phyloP scores from a whole-genome alignment of 2,797 vertebrate species.

The Rhincodon typus region DNA sequence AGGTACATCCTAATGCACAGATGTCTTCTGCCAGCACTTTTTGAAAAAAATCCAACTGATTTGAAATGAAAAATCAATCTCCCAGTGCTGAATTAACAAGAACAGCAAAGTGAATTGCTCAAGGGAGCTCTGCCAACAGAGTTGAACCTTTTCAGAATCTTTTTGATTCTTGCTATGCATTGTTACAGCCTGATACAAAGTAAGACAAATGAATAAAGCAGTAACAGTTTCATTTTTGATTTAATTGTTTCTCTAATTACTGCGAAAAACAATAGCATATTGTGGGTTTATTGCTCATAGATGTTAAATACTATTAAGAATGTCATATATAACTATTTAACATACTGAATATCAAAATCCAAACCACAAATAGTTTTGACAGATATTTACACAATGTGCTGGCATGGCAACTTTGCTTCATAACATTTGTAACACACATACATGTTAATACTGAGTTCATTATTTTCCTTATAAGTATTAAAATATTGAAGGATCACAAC shows the following conservation, averaged over 20 bases:
- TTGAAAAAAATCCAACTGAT: neutral
- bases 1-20: neutral
- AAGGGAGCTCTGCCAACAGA: neutral
- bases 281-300: neutral
- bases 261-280: neutral
- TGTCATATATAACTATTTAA: neutral
- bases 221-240: neutral
- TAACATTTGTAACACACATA: too few species aligned
- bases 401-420: too few species aligned
- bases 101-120: neutral
- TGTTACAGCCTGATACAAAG: neutral
- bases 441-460: too few species aligned
- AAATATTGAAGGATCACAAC: too few species aligned
- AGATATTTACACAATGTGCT: too few species aligned
- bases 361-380: neutral
- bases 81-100: neutral
- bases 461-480: too few species aligned
- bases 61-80: neutral
- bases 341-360: neutral
- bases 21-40: neutral
- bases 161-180: neutral
- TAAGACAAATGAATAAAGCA: too few species aligned
- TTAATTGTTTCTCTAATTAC: neutral
- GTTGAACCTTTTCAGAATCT: neutral
- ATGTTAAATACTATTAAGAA: neutral